Evolutionary conservation across 2,113 vertebrate genomes (phyloP).

Genomic region (Mormoops blainvillei): DNA sequence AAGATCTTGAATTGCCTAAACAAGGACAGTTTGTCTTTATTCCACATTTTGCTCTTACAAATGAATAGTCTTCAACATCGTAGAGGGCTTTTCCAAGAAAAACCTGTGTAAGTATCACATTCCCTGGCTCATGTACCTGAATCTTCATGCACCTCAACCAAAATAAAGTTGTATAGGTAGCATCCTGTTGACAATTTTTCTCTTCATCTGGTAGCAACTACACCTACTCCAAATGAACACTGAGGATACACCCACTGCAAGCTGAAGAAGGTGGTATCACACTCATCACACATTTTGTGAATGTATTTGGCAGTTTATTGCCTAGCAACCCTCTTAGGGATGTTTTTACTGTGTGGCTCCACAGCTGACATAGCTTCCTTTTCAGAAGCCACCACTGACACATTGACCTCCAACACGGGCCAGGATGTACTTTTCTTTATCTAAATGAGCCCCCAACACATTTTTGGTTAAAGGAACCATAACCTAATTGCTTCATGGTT

Average conservation of each 20-base stretch:
- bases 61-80: conserved; percentile 76
- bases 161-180: conserved; percentile 61
- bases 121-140: conserved; percentile 72
- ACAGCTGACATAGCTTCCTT: conserved; percentile 74
- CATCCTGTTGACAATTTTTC: conserved; percentile 42
- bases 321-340: conserved; percentile 63
- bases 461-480: conserved; percentile 76
- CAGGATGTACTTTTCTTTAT: conserved; percentile 76
- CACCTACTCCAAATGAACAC: conserved; percentile 74
- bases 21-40: conserved; percentile 79
- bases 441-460: conserved; percentile 70
- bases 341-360: conserved; percentile 75
- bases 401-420: conserved; percentile 76
- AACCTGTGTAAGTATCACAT: conserved; percentile 76
- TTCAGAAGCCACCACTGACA: conserved; percentile 78
- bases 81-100: conserved; percentile 80
- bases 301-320: conserved; percentile 67
- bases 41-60: conserved; percentile 76
- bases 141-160: conserved; percentile 79
- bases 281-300: conserved; percentile 74
- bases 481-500: conserved; percentile 73
- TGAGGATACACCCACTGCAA: conserved; percentile 76
- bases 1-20: conserved; percentile 75
- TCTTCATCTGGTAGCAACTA: conserved; percentile 76
- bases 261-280: conserved; percentile 78